Conservation (phyloP, 2,797 vertebrate species). For the Hyperoplus immaculatus region DNA sequence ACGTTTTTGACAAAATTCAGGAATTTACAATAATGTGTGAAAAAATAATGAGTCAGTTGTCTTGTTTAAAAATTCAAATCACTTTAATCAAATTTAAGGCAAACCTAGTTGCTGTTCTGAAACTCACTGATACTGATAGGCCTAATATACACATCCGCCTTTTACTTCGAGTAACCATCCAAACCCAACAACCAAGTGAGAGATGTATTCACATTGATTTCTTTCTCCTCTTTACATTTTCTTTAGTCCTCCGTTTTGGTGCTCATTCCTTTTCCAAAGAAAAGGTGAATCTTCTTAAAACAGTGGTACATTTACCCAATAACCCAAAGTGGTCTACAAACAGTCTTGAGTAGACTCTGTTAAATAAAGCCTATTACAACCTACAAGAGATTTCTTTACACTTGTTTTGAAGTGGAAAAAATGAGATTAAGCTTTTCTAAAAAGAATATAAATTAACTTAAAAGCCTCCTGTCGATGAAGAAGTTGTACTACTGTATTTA, state of each 20-base stretch:
- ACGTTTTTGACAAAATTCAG: not conserved
- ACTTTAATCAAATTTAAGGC: slow-evolving; percentile 76
- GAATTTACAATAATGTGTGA: not conserved
- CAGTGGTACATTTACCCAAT: slow-evolving; percentile 71
- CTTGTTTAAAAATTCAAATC: slow-evolving; percentile 69
- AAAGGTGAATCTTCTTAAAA: slow-evolving; percentile 50
- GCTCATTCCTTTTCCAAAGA: slow-evolving; percentile 30
- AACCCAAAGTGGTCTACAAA: slow-evolving; percentile 75
- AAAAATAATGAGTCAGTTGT: not conserved
- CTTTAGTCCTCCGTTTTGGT: slow-evolving; percentile 23
- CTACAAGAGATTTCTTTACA: slow-evolving; percentile 71
- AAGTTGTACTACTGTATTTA: slow-evolving; percentile 83
- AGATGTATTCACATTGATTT: slow-evolving; percentile 59
- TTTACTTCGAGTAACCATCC: slow-evolving; percentile 22
- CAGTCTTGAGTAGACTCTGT: slow-evolving; percentile 70
- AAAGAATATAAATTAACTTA: slow-evolving; percentile 87
- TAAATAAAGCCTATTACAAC: slow-evolving; percentile 81
- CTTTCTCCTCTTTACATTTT: slow-evolving; percentile 10
- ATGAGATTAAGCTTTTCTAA: slow-evolving; percentile 71
- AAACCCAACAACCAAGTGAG: slow-evolving; percentile 28
- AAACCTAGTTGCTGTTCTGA: slow-evolving; percentile 67
- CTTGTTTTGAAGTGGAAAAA: slow-evolving; percentile 60
- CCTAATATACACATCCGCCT: slow-evolving; percentile 53
- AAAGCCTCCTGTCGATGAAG: slow-evolving; percentile 83
- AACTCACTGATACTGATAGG: slow-evolving; percentile 50